Percentiles rank a stretch among this genome's conserved stretches.
Evolutionary conservation across 2,797 vertebrate genomes (phyloP).

Genomic region (Thunnus albacares): DNA sequence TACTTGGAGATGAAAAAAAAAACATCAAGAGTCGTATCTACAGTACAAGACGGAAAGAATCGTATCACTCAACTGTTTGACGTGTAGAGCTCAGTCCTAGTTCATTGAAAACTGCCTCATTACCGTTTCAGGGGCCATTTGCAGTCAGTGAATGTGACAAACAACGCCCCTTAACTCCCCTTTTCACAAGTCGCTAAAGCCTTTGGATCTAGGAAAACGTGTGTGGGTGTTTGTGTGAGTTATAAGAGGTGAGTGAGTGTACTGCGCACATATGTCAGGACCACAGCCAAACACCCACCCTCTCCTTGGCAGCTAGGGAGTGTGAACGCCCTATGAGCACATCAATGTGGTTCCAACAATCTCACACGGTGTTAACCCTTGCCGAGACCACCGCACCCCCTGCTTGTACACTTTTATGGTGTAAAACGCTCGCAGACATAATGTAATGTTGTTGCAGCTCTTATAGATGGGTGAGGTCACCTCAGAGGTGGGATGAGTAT

Average conservation of each 20-base stretch:
- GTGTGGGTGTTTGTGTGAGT: constrained; percentile 52
- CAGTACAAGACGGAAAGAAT: neutral
- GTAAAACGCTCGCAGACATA: constrained; percentile 5
- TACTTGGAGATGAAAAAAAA: constrained; percentile 3
- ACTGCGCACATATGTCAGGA: constrained; percentile 66
- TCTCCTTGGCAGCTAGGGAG: constrained; percentile 65
- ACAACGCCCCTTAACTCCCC: constrained; percentile 53
- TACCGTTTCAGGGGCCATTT: constrained; percentile 56
- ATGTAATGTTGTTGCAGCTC: constrained; percentile 28
- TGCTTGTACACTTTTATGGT: neutral
- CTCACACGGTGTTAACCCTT: constrained; percentile 63
- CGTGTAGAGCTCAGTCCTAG: neutral
- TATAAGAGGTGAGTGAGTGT: constrained; percentile 55
- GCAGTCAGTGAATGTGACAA: constrained; percentile 22
- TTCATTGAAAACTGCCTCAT: constrained; percentile 14
- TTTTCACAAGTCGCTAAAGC: constrained; percentile 35
- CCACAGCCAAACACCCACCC: constrained; percentile 77
- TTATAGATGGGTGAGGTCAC: constrained; percentile 57
- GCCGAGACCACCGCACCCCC: neutral
- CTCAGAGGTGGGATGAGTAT: constrained; percentile 38
- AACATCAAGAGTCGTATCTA: constrained; percentile 27
- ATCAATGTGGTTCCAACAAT: constrained; percentile 58
- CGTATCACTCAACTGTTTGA: neutral
- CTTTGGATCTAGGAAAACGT: constrained; percentile 28
- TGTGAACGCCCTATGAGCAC: constrained; percentile 80